Percentiles rank a stretch among this genome's conserved stretches.
Conservation (phyloP, 1,140 invertebrate species). For the Cydia pomonella region DNA sequence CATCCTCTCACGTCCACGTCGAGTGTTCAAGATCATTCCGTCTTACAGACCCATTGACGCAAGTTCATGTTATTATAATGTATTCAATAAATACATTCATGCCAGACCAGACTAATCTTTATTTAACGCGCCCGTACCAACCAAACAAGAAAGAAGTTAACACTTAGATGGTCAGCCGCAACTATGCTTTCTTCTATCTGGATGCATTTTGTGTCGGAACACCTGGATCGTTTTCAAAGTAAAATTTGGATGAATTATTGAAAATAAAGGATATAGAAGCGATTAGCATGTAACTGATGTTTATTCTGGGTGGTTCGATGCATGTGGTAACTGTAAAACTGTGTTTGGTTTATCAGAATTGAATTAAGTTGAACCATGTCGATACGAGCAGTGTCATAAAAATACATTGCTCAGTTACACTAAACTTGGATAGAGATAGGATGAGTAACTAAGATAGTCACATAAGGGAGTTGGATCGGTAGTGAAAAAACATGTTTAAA, state of each 20-base stretch:
- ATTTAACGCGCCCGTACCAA: conserved; percentile 11
- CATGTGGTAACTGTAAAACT: conserved; percentile 6
- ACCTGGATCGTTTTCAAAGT: conserved; percentile 55
- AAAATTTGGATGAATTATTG: conserved; percentile 51
- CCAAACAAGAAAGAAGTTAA: conserved; percentile 34
- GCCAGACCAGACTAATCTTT: conserved; percentile 29
- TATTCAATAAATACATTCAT: conserved; percentile 52
- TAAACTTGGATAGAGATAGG: not conserved
- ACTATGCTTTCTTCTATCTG: not conserved
- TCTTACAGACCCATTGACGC: conserved; percentile 45
- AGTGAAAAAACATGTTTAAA: too few species aligned
- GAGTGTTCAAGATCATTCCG: conserved; percentile 27
- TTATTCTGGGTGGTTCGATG: conserved; percentile 5
- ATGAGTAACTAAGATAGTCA: too few species aligned
- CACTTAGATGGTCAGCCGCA: conserved; percentile 53
- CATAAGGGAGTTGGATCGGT: too few species aligned
- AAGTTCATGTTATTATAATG: conserved; percentile 51
- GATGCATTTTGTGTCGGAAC: conserved; percentile 1
- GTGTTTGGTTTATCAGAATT: not conserved
- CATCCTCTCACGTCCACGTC: conserved; percentile 21
- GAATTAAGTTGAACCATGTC: not conserved
- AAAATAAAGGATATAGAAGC: conserved; percentile 35
- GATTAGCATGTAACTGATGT: conserved; percentile 23
- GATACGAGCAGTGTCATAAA: not conserved
- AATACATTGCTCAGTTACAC: not conserved